Evolutionary conservation across 64 coral and sea anemone genomes (phyloP).

Genomic region (Catalaphyllia jardinei): DNA sequence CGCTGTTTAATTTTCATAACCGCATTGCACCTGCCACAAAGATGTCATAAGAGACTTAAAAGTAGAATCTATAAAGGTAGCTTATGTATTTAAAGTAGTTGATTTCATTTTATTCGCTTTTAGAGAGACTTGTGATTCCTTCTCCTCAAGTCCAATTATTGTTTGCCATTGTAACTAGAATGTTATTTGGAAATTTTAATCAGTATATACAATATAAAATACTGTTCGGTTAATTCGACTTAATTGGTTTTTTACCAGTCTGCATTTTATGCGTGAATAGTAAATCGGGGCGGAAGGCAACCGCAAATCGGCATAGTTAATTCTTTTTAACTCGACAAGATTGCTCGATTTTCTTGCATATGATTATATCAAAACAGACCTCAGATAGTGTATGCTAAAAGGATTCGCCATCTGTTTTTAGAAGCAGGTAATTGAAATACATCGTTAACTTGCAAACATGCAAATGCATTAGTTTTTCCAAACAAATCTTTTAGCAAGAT

Average conservation of each 20-base stretch:
- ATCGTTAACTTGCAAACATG: background rate
- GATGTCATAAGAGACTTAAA: background rate
- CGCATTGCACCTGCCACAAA: background rate
- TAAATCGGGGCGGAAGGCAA: no score
- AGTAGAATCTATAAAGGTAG: background rate
- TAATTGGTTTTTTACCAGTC: background rate
- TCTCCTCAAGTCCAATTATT: no score
- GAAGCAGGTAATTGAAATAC: background rate
- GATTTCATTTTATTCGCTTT: background rate
- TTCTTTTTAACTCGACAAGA: no score
- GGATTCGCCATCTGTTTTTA: no score
- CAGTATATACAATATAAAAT: background rate
- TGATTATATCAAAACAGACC: no score
- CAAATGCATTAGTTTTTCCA: background rate
- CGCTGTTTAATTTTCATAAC: background rate
- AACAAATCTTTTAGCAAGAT: no score
- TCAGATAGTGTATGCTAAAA: no score
- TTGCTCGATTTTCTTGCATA: no score
- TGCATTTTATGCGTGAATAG: background rate
- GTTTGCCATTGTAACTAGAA: background rate
- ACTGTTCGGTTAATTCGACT: background rate
- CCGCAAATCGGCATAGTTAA: no score
- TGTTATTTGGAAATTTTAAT: background rate
- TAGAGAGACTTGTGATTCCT: background rate
- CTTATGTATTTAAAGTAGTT: background rate